These are phyloP conservation scores for Protomyctophum bolini DNA, from an alignment of 2,113 vertebrate genomes.

Conservation along the genomic window DNA sequence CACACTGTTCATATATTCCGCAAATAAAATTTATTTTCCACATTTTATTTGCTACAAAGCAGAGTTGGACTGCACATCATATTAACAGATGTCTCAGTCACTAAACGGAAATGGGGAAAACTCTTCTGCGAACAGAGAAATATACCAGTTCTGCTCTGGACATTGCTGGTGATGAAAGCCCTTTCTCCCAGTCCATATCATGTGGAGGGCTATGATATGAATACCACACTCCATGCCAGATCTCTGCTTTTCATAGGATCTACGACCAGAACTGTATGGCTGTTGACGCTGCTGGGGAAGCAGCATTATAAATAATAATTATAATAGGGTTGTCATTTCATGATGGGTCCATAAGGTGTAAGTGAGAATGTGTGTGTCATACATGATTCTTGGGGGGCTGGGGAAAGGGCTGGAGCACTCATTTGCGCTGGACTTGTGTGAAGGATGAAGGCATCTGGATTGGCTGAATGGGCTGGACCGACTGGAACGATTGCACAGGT, in stretches of 20 bases:
- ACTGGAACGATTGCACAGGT: conserved; percentile 76
- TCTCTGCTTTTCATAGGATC: conserved; percentile 2
- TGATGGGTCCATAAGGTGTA: neutral
- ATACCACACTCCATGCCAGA: neutral
- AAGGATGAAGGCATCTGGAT: conserved; percentile 89
- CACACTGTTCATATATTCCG: neutral
- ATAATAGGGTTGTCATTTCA: neutral
- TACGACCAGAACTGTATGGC: neutral
- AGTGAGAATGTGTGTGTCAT: conserved; percentile 7
- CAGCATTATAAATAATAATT: conserved; percentile 49
- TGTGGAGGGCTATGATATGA: neutral
- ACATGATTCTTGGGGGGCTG: conserved; percentile 4
- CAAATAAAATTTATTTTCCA: conserved; percentile 68
- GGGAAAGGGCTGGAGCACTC: conserved; percentile 46
- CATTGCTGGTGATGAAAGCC: neutral
- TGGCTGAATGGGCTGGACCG: conserved; percentile 84
- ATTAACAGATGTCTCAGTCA: conserved; percentile 31
- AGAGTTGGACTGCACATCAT: conserved; percentile 29
- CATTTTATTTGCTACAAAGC: neutral
- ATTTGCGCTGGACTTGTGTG: conserved; percentile 93
- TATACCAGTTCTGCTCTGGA: conserved; percentile 14
- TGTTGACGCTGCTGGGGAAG: conserved; percentile 30
- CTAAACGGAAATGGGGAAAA: neutral
- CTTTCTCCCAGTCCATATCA: neutral
- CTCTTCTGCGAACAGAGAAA: conserved; percentile 7